Conservation (phyloP, 2,888 invertebrate genomes). For the Choreutis nemorana region DNA sequence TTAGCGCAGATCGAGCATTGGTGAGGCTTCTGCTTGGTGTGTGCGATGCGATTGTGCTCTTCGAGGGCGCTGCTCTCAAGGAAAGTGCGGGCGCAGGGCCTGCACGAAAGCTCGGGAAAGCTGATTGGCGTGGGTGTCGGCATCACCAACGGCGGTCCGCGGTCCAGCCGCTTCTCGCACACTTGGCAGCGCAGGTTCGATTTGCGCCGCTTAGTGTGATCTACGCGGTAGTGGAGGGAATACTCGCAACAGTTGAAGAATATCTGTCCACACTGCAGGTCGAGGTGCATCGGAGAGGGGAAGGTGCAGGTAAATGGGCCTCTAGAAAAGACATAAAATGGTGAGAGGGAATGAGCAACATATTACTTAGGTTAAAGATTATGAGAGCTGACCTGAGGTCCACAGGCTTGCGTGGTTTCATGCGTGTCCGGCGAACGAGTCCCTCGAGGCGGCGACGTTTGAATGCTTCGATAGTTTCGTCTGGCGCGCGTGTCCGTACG, state of each 20-base stretch:
- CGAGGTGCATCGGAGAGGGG: constrained; percentile 37
- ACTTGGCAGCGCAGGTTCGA: constrained; percentile 55
- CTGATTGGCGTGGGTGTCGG: constrained; percentile 14
- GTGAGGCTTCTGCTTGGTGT: constrained; percentile 49
- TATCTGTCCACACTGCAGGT: constrained; percentile 45
- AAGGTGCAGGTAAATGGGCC: constrained; percentile 55
- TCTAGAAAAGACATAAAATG: constrained; percentile 21
- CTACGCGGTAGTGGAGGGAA: constrained; percentile 51
- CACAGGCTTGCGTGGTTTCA: constrained; percentile 31
- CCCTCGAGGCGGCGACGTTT: constrained; percentile 27
- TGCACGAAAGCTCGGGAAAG: constrained; percentile 32
- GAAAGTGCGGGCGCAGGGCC: constrained; percentile 38
- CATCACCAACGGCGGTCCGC: constrained; percentile 19
- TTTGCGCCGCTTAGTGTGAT: constrained; percentile 55
- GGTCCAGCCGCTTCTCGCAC: constrained; percentile 51
- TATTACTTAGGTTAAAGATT: not conserved
- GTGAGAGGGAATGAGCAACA: not conserved
- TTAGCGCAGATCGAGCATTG: constrained; percentile 49
- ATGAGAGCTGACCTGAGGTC: constrained; percentile 33
- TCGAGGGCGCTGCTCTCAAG: constrained; percentile 33
- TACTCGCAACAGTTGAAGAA: constrained; percentile 59
- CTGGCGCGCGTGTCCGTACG: constrained; percentile 36
- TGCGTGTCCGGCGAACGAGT: constrained; percentile 22
- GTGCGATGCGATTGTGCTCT: constrained; percentile 42
- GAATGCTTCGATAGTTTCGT: constrained; percentile 18